phyloP scores from a whole-genome alignment of 2,888 invertebrate genomes.

The Actias luna region DNA sequence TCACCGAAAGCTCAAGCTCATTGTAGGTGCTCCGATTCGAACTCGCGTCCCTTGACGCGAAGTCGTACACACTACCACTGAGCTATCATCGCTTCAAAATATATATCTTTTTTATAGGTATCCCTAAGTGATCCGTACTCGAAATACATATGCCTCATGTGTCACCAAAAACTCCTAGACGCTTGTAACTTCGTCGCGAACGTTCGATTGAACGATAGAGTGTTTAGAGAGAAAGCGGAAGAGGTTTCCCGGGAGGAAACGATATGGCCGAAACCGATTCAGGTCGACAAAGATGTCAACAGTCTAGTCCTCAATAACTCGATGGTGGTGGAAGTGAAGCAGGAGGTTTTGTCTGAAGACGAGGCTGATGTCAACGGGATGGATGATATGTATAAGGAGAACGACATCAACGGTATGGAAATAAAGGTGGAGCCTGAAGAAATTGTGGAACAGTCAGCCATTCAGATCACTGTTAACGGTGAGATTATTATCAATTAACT shows the following conservation, averaged over 20 bases:
- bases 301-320: constrained; percentile 36
- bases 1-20: no score
- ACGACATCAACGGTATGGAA: constrained; percentile 40
- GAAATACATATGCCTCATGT: constrained; percentile 57
- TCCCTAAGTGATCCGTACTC: constrained; percentile 49
- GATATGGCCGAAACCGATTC: constrained; percentile 68
- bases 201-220: constrained; percentile 46
- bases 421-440: constrained; percentile 72
- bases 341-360: constrained; percentile 62
- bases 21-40: no score
- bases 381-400: constrained; percentile 16
- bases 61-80: no score
- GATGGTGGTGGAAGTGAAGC: constrained; percentile 57
- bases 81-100: neutral
- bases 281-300: constrained; percentile 51
- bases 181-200: constrained; percentile 49
- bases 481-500: constrained; percentile 23
- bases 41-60: no score
- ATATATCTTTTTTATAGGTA: constrained; percentile 52
- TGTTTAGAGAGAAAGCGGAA: constrained; percentile 54
- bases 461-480: constrained; percentile 50
- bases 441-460: constrained; percentile 39
- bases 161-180: constrained; percentile 47
- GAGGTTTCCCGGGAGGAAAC: constrained; percentile 18
- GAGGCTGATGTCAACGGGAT: constrained; percentile 19